Evolutionary conservation across 2,888 invertebrate genomes (phyloP).

Genomic region (Drosophila robusta): DNA sequence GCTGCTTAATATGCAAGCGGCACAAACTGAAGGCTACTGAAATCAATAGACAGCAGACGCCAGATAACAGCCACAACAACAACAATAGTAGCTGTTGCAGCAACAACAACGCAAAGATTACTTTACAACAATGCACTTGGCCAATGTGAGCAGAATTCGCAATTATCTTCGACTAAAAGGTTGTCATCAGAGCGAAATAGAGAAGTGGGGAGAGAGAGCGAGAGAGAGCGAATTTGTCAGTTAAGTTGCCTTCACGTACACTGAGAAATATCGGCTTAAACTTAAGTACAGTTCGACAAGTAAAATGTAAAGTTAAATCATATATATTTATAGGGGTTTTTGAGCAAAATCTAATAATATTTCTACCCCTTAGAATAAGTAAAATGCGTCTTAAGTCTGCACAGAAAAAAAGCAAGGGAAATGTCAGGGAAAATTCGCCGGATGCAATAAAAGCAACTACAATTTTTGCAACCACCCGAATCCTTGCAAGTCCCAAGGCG

Average conservation of each 20-base stretch:
- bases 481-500: slow-evolving; percentile 44
- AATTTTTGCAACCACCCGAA: slow-evolving; percentile 66
- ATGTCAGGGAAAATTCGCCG: slow-evolving; percentile 37
- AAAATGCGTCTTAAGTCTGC: slow-evolving; percentile 31
- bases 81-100: background rate
- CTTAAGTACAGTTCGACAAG: background rate
- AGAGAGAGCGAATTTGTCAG: background rate
- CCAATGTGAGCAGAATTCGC: slow-evolving; percentile 65
- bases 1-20: slow-evolving; percentile 66
- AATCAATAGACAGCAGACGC: slow-evolving; percentile 69
- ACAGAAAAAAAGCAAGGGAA: slow-evolving; percentile 2
- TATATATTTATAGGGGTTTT: background rate
- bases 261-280: background rate
- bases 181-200: slow-evolving; percentile 25
- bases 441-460: slow-evolving; percentile 57
- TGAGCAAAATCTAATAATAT: slow-evolving; percentile 2
- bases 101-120: slow-evolving; percentile 34
- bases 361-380: slow-evolving; percentile 25
- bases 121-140: slow-evolving; percentile 64
- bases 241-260: slow-evolving; percentile 1
- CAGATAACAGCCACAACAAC: slow-evolving; percentile 16
- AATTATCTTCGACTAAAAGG: slow-evolving; percentile 45
- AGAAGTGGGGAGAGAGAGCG: background rate
- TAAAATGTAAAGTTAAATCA: background rate
- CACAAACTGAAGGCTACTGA: slow-evolving; percentile 75